Evolutionary conservation across 2,797 vertebrate species (phyloP).

Genomic region (Rhinoraja longicauda): DNA sequence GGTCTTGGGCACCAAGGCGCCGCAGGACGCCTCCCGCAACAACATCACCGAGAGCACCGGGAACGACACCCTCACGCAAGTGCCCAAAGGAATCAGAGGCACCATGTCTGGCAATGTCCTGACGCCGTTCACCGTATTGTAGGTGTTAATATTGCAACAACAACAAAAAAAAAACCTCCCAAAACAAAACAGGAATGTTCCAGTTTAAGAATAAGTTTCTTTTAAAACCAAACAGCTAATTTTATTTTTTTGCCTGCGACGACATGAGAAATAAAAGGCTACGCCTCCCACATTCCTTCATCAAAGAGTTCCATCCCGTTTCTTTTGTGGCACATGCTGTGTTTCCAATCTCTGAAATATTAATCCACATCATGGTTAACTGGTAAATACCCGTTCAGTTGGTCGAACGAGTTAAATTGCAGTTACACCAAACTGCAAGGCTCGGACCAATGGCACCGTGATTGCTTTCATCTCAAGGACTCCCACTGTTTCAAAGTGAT

Average conservation of each 20-base stretch:
- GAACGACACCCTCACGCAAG: not conserved
- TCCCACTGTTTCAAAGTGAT: no score
- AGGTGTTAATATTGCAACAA: not conserved
- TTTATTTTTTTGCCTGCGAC: not conserved
- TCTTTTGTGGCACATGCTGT: no score
- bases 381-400: no score
- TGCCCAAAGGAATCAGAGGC: conserved; percentile 2
- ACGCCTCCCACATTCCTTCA: no score
- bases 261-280: not conserved
- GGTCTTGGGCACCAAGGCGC: not conserved
- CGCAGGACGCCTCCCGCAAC: not conserved
- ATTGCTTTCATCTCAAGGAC: no score
- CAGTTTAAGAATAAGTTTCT: not conserved
- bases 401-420: no score
- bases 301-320: no score
- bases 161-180: no score
- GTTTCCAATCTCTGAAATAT: no score
- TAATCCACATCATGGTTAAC: no score
- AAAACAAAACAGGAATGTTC: not conserved
- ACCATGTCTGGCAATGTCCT: conserved; percentile 29
- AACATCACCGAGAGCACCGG: not conserved
- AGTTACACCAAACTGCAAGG: no score
- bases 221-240: not conserved
- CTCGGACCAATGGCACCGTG: no score
- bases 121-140: conserved; percentile 25